phyloP scores from a whole-genome alignment of 1,140 invertebrate species.

The Drosophila gunungcola region DNA sequence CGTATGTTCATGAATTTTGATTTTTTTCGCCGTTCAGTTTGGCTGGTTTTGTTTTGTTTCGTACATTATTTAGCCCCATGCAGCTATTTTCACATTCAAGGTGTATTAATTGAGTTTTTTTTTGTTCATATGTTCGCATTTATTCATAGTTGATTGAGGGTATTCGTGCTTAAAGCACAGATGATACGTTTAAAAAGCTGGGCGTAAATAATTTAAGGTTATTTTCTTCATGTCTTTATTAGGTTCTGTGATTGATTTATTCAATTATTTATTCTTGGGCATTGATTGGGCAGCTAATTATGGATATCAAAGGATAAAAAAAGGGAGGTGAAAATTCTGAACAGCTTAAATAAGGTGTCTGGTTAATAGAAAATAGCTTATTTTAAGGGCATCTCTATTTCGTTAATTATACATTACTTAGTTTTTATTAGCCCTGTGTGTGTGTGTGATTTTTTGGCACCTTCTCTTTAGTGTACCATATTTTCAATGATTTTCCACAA shows the following conservation, averaged over 20 bases:
- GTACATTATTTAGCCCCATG: constrained; percentile 44
- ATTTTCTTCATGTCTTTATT: constrained; percentile 38
- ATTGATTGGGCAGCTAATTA: neutral
- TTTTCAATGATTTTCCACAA: constrained; percentile 61
- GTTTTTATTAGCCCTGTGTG: constrained; percentile 1
- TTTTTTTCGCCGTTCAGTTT: constrained; percentile 24
- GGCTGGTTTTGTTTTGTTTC: constrained; percentile 22
- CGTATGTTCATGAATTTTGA: constrained; percentile 58
- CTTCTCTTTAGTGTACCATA: constrained; percentile 38
- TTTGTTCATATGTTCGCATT: constrained; percentile 41
- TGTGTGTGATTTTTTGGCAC: constrained; percentile 2
- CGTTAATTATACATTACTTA: neutral
- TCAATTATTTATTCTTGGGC: constrained; percentile 26
- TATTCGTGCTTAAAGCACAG: constrained; percentile 19
- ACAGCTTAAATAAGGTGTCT: neutral
- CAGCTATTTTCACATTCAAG: constrained; percentile 68
- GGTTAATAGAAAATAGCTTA: neutral
- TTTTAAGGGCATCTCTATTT: neutral
- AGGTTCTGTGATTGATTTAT: constrained; percentile 44
- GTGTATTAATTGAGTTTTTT: constrained; percentile 70
- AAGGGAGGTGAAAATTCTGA: neutral
- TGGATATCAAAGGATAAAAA: neutral
- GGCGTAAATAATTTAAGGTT: constrained; percentile 46
- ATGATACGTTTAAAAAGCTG: constrained; percentile 14
- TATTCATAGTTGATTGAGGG: constrained; percentile 50